phyloP scores from a whole-genome alignment of 2,113 vertebrate genomes.

The Labrus mixtus region DNA sequence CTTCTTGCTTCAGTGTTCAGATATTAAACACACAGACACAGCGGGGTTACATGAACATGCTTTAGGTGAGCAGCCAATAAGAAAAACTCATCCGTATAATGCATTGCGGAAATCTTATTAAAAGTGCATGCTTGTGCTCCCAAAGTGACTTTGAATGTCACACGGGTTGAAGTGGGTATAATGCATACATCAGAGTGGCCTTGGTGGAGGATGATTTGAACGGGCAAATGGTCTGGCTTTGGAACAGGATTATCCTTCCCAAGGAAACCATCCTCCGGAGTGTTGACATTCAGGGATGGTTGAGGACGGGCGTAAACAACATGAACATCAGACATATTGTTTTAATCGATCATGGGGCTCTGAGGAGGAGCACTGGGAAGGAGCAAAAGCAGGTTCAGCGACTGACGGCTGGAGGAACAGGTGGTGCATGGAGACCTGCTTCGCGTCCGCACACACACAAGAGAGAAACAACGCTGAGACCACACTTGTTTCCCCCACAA shows the following conservation, averaged over 20 bases:
- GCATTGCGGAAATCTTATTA: conserved; percentile 80
- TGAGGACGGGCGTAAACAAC: conserved; percentile 79
- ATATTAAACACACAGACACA: conserved; percentile 47
- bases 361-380: conserved; percentile 25
- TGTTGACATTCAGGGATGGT: conserved; percentile 79
- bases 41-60: conserved; percentile 56
- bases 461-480: conserved; percentile 40
- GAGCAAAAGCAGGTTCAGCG: conserved; percentile 45
- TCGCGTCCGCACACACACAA: conserved; percentile 50
- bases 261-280: conserved; percentile 63
- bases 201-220: conserved; percentile 75
- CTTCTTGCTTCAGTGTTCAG: conserved; percentile 42
- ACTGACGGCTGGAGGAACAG: conserved; percentile 70
- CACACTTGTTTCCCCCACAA: conserved; percentile 38
- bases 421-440: conserved; percentile 65
- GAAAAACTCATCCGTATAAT: conserved; percentile 82
- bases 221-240: conserved; percentile 65
- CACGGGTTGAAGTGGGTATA: conserved; percentile 73
- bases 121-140: conserved; percentile 71
- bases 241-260: conserved; percentile 77
- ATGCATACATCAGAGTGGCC: conserved; percentile 73
- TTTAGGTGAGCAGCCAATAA: conserved; percentile 70
- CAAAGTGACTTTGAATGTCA: conserved; percentile 83
- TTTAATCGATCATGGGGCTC: conserved; percentile 77
- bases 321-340: conserved; percentile 72